Evolutionary conservation across 2,113 vertebrate genomes (phyloP).

Genomic region (Taurulus bubalis): DNA sequence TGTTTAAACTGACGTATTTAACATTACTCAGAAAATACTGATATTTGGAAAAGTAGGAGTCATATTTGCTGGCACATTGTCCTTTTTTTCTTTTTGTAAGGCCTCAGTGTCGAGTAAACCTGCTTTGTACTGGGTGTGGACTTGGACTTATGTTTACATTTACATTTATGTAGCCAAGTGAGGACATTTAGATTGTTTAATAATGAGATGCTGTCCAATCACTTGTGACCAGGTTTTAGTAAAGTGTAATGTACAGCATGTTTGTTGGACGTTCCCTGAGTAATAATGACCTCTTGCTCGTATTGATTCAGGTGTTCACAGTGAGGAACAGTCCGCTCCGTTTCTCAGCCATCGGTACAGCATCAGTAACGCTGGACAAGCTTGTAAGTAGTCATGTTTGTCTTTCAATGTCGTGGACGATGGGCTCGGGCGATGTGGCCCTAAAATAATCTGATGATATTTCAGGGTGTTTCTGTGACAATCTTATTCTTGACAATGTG

Average conservation of each 20-base stretch:
- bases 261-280: neutral
- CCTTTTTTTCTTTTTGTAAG: too few species aligned
- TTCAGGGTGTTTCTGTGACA: neutral
- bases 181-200: neutral
- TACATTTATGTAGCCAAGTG: neutral
- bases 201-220: neutral
- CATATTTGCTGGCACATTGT: neutral
- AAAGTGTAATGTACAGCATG: neutral
- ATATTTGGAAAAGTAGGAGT: neutral
- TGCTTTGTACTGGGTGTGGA: neutral
- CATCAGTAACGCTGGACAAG: conserved; percentile 72
- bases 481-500: neutral
- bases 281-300: neutral
- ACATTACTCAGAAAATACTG: neutral
- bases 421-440: neutral
- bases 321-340: neutral
- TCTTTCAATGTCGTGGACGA: neutral
- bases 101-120: neutral
- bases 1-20: neutral
- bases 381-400: conserved; percentile 62
- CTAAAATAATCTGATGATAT: neutral
- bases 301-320: neutral
- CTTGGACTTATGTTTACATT: too few species aligned
- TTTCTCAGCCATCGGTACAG: conserved; percentile 42
- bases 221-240: neutral